Percentiles rank a stretch among this genome's conserved stretches.
phyloP scores from a whole-genome alignment of 2,113 vertebrate species.

The Myiopsitta monachus region DNA sequence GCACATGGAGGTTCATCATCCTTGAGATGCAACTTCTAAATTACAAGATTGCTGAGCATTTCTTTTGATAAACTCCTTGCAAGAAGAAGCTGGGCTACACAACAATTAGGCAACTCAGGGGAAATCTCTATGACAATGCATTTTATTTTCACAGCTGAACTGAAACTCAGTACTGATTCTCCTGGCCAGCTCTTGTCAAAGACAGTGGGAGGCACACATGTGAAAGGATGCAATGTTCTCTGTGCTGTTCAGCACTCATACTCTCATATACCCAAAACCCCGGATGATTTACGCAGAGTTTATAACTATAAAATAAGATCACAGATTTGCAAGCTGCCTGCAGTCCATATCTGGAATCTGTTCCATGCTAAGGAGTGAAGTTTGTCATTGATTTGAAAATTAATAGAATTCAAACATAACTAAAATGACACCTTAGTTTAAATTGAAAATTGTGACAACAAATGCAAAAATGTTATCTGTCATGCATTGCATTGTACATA shows the following conservation, averaged over 20 bases:
- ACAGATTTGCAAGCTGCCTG: background rate
- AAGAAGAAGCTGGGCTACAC: background rate
- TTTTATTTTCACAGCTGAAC: background rate
- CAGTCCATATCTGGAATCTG: background rate
- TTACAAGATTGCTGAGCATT: background rate
- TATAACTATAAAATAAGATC: background rate
- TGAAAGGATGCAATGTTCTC: background rate
- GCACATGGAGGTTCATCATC: background rate
- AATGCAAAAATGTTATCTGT: background rate
- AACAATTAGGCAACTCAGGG: background rate
- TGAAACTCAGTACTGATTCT: background rate
- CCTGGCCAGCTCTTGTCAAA: background rate
- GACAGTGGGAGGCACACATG: background rate
- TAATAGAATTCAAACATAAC: background rate
- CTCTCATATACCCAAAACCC: background rate
- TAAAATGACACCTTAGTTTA: background rate
- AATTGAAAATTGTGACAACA: background rate
- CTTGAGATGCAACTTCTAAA: background rate
- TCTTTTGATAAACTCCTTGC: constrained; percentile 11
- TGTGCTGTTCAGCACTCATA: accelerated
- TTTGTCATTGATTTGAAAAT: background rate
- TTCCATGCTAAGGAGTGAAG: background rate
- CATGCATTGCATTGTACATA: background rate
- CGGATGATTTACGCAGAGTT: background rate
- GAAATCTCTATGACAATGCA: background rate